Evolutionary conservation across 2,797 vertebrate genomes (phyloP).

Genomic region (Euphonia xanthogaster): DNA sequence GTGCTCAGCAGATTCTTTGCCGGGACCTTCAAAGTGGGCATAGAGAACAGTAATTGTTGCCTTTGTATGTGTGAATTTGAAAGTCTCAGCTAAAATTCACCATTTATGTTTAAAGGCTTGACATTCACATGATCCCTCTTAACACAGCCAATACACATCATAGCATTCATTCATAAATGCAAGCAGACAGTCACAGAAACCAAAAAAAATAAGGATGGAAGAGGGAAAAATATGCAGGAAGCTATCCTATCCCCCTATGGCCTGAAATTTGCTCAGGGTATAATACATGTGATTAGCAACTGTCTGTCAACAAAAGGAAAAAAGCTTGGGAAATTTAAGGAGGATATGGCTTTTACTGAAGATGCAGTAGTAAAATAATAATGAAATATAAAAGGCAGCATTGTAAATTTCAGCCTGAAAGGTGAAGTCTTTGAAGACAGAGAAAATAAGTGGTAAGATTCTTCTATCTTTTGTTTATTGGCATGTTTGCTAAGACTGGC

Average conservation of each 20-base stretch:
- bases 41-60: background rate
- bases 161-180: background rate
- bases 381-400: background rate
- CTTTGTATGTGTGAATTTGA: background rate
- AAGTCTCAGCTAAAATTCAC: background rate
- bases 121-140: background rate
- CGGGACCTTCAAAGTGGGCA: background rate
- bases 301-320: conserved; percentile 43
- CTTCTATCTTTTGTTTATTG: background rate
- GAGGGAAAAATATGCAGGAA: conserved; percentile 48
- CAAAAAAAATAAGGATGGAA: background rate
- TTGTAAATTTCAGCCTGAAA: background rate
- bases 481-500: background rate
- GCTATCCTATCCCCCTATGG: conserved; percentile 44
- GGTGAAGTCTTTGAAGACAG: background rate
- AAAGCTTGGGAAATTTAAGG: background rate
- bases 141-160: background rate
- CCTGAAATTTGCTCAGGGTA: conserved; percentile 64
- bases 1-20: background rate
- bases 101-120: background rate
- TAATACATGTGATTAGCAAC: conserved; percentile 55
- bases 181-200: background rate
- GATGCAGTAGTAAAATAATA: background rate
- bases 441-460: background rate
- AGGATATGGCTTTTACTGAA: background rate